Percentiles rank a stretch among this genome's conserved stretches.
These are phyloP conservation scores for Dreissena rostriformis DNA, from an alignment of 1,140 invertebrate genomes.

Conservation along the genomic window DNA sequence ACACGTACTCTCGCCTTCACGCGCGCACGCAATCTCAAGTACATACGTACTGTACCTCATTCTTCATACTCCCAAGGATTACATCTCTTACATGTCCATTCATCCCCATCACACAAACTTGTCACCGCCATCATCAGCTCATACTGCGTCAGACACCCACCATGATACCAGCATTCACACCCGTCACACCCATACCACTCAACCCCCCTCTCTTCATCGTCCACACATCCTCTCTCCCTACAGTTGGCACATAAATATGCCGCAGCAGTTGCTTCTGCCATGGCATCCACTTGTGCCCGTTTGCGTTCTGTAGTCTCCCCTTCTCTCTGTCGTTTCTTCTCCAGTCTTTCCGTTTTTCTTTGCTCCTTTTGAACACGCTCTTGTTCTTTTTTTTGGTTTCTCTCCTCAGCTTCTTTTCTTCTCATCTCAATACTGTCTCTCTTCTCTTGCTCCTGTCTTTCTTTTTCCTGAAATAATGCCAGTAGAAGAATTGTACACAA, in stretches of 20 bases:
- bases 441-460: neutral
- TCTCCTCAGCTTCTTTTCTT: neutral
- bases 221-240: neutral
- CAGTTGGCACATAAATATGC: neutral
- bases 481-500: too few species aligned
- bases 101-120: neutral
- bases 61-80: neutral
- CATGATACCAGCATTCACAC: constrained; percentile 11
- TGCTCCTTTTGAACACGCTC: neutral
- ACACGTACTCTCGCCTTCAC: too few species aligned
- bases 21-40: too few species aligned
- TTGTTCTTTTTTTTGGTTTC: neutral
- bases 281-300: neutral
- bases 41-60: neutral
- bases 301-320: neutral
- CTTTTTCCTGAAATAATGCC: neutral
- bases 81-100: neutral
- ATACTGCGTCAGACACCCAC: neutral
- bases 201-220: constrained; percentile 1
- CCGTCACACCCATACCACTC: constrained; percentile 20
- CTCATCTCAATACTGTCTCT: neutral
- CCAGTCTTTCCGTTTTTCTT: neutral
- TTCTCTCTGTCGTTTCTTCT: constrained; percentile 6
- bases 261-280: neutral
- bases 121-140: neutral